phyloP scores from a whole-genome alignment of 2,113 vertebrate genomes.

The Vicugna pacos region DNA sequence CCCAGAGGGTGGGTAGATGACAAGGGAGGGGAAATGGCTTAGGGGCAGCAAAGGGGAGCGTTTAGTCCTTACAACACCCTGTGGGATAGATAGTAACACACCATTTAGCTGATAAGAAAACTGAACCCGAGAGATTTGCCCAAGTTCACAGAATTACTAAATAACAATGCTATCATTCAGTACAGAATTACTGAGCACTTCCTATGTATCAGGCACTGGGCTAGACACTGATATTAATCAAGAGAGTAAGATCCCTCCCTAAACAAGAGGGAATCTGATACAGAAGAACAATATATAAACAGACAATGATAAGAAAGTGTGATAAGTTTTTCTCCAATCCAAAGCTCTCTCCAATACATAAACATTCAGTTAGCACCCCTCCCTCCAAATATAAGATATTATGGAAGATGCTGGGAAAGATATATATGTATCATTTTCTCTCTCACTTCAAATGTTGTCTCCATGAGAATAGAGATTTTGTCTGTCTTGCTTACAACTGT shows the following conservation, averaged over 20 bases:
- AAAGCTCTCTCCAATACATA: background rate
- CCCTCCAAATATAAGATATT: background rate
- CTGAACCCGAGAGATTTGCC: background rate
- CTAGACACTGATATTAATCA: background rate
- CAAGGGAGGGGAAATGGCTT: background rate
- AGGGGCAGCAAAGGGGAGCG: background rate
- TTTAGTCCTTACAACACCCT: background rate
- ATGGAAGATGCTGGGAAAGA: background rate
- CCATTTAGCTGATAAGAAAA: background rate
- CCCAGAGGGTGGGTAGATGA: background rate
- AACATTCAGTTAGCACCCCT: background rate
- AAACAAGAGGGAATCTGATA: background rate
- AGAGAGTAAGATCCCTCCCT: background rate
- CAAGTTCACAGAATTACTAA: background rate
- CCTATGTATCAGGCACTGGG: background rate
- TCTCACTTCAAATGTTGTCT: background rate
- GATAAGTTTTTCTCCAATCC: background rate
- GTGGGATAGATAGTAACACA: background rate
- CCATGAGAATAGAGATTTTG: background rate
- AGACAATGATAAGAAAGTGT: background rate
- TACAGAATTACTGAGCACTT: background rate
- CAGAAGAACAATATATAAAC: background rate
- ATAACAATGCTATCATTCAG: background rate
- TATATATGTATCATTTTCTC: background rate
- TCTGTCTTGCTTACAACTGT: background rate